phyloP scores from a whole-genome alignment of 2,888 invertebrate species.

The Ceraclea dissimilis region DNA sequence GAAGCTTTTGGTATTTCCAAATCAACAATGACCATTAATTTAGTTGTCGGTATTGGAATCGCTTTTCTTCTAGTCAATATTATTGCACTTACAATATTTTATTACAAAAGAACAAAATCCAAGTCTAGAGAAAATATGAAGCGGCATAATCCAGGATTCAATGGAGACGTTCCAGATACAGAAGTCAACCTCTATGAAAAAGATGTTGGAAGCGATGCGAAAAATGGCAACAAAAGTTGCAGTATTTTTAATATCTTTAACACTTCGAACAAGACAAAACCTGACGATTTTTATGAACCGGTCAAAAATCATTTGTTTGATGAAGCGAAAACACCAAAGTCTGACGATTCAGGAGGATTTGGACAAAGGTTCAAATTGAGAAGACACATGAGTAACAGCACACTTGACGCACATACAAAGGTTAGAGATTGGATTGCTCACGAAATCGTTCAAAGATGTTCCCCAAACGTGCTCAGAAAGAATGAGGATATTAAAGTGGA shows the following conservation, averaged over 20 bases:
- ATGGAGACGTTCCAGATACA: slow-evolving; percentile 39
- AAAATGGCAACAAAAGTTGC: slow-evolving; percentile 49
- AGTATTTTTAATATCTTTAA: slow-evolving; percentile 52
- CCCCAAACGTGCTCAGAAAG: slow-evolving; percentile 57
- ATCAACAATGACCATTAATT: slow-evolving; percentile 53
- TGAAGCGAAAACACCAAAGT: slow-evolving; percentile 48
- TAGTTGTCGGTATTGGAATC: slow-evolving; percentile 57
- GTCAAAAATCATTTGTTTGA: slow-evolving; percentile 47
- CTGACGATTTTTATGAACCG: slow-evolving; percentile 46
- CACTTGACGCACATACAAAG: slow-evolving; percentile 79
- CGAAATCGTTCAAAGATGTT: slow-evolving; percentile 66
- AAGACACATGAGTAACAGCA: slow-evolving; percentile 68
- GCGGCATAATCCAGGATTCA: slow-evolving; percentile 40
- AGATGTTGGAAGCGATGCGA: slow-evolving; percentile 36
- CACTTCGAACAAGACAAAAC: slow-evolving; percentile 37
- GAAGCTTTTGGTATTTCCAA: slow-evolving; percentile 41
- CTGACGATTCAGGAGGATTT: slow-evolving; percentile 50
- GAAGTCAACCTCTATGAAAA: slow-evolving; percentile 29
- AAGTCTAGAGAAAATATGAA: slow-evolving; percentile 45
- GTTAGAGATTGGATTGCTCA: slow-evolving; percentile 82
- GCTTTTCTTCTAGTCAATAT: slow-evolving; percentile 68
- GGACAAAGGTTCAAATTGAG: slow-evolving; percentile 56
- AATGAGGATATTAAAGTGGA: slow-evolving; percentile 16
- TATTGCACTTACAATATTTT: slow-evolving; percentile 59
- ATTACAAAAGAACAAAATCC: slow-evolving; percentile 56